These are phyloP conservation scores for Philereme vetulata DNA, from an alignment of 2,888 invertebrate species.

Conservation along the genomic window DNA sequence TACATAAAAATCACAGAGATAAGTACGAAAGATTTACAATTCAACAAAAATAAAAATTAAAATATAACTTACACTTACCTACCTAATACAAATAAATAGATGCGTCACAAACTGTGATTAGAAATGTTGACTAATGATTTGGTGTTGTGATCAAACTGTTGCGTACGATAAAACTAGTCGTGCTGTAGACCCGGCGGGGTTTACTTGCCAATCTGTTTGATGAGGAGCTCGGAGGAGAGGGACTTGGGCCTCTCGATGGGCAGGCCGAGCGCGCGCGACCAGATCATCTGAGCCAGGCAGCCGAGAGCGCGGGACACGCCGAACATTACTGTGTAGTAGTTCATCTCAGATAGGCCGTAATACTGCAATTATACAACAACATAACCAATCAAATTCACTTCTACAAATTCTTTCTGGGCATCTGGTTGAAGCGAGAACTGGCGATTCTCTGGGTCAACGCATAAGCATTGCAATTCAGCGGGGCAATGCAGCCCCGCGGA, in stretches of 20 bases:
- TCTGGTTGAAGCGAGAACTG: too few species aligned
- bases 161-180: constrained; percentile 10
- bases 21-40: constrained; percentile 41
- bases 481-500: too few species aligned
- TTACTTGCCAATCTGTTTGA: constrained; percentile 74
- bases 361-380: constrained; percentile 80
- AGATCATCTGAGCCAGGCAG: constrained; percentile 91
- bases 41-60: constrained; percentile 50
- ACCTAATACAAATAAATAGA: constrained; percentile 44
- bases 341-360: constrained; percentile 96
- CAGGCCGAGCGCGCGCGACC: constrained; percentile 93
- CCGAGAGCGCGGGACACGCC: constrained; percentile 95
- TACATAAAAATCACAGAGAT: constrained; percentile 41
- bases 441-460: too few species aligned
- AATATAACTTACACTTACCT: constrained; percentile 45
- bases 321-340: constrained; percentile 96
- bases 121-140: constrained; percentile 28
- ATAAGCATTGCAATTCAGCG: too few species aligned
- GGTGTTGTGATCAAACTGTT: constrained; percentile 27
- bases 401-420: too few species aligned
- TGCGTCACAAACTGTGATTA: constrained; percentile 32
- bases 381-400: background rate
- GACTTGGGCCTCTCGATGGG: constrained; percentile 95
- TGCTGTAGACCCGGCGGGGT: constrained; percentile 21
- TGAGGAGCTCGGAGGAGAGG: constrained; percentile 87